Base-by-base conservation (phyloP, 2,797 vertebrate species). In the Otolemur crassicaudatus region DNA sequence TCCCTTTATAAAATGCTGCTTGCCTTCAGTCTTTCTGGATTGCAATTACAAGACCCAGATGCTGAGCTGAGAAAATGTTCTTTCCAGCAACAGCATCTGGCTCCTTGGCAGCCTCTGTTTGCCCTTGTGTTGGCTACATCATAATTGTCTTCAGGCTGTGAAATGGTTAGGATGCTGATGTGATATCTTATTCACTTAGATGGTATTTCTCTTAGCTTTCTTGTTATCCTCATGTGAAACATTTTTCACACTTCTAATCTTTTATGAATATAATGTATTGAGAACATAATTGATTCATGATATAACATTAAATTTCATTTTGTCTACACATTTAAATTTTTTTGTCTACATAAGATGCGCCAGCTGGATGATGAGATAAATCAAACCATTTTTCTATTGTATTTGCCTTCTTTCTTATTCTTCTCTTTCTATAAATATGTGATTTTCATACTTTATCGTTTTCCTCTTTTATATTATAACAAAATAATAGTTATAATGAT, bases 51-150 rank as follows among this genome's bases (percentile, higher is more conserved):
- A 95, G 87, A 94, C 90, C 97, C 98, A 98, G 98, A 98, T 98
- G 97, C 98, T 98, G 97, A 98, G 95, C 61, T 1, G 63, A 23
- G 95, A 97, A 98, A 83, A 97, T 95, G 98, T 98, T 56, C 97
- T 98, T 98, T 98, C 96, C 96, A 98, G 61, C 97, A 95, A 83
- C 83, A 98, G 95, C 98, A 98, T 98, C 98, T 99, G 98, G 95
- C 90, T 98, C 89, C 92, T 96, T 99, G 98, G 97, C 98, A 98
- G 85, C 87, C 53, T 96, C 76, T 86, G 4, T 90, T 96, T 97
- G 96, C 58, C 97, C 86, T 95, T 97, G 85, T 93, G 88, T 96
- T 98, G 98, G 96, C 98, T 98, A 87, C 85, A 22, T 49, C 96
- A 83, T 91, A 96, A 88, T 97, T 98, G 94, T 98, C 98, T 98